These are phyloP conservation scores for Stichodactyla helianthus DNA, from an alignment of 64 coral and sea anemone species.

Conservation along the genomic window DNA sequence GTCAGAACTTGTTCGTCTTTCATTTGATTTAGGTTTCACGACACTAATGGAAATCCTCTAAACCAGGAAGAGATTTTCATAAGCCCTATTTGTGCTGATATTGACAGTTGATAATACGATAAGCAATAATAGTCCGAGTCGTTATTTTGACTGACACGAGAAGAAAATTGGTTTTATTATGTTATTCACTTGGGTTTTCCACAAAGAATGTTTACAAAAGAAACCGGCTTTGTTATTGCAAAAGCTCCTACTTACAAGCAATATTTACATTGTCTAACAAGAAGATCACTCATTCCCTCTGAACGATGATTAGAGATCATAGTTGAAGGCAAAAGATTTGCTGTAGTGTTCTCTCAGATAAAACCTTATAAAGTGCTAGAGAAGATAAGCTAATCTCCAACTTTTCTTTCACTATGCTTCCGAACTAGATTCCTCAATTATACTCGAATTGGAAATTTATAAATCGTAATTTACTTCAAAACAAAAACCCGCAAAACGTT, in stretches of 20 bases:
- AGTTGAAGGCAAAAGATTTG: neutral
- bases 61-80: neutral
- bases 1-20: neutral
- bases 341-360: neutral
- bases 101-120: neutral
- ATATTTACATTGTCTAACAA: constrained; percentile 1
- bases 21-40: neutral
- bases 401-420: neutral
- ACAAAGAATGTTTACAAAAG: neutral
- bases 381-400: neutral
- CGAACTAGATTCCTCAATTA: neutral
- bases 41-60: neutral
- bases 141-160: constrained; percentile 9
- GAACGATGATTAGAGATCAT: neutral
- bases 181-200: neutral
- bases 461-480: neutral
- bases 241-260: neutral
- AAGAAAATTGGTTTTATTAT: neutral
- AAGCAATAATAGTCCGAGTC: neutral
- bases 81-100: neutral
- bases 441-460: neutral
- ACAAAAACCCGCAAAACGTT: neutral
- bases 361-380: neutral
- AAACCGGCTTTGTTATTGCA: neutral
- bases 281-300: neutral